Evolutionary conservation across 2,113 vertebrate species (phyloP), one percentile per base, ranked within the genome.

Genomic region (Equus quagga): DNA sequence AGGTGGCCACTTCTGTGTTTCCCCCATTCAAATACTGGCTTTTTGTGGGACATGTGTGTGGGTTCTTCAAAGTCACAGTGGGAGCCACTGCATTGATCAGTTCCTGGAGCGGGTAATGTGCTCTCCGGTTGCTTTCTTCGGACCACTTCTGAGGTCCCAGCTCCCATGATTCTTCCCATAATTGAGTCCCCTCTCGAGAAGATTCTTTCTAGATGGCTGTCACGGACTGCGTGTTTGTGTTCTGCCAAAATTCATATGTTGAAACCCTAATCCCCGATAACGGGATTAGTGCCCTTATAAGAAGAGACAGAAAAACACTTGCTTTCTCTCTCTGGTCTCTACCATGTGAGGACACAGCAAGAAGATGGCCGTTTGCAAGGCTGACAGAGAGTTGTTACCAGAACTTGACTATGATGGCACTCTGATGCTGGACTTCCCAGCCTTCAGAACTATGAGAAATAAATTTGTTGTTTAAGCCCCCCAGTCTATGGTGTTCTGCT

Each of bases 91-190:
- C 4, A 21, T 5, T 12, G 1, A 51, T 75, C 36, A 49, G 14
- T 11, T 10, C 23, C 49, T 11, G 3, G 8, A 36, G 41, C 8
- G 23, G 21, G 13, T 15, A 8, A 18, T 0, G 1, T 24, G 33
- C 31, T 46, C 24, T 76, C 8, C 11, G n/a, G 17, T 6, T 51
- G 44, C 56, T 84, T 15, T 62, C 24, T 62, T 28, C 54, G 21
- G 31, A 26, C 64, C 69, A 23, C 69, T 17, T 78, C 75, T 83
- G 21, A 88, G 82, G 33, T 83, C 56, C 46, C 80, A 12, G 62
- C 46, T 23, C 24, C 18, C 15, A 15, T 0, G 19, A 6, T 28
- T 5, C 36, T 28, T 56, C 64, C 65, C 44, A 10, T 24, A 31
- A 3, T 44, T 44, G 49, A 23, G 4, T 54, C 31, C 72, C 81